phyloP scores from a whole-genome alignment of 2,113 vertebrate species.

The Mustela lutreola region DNA sequence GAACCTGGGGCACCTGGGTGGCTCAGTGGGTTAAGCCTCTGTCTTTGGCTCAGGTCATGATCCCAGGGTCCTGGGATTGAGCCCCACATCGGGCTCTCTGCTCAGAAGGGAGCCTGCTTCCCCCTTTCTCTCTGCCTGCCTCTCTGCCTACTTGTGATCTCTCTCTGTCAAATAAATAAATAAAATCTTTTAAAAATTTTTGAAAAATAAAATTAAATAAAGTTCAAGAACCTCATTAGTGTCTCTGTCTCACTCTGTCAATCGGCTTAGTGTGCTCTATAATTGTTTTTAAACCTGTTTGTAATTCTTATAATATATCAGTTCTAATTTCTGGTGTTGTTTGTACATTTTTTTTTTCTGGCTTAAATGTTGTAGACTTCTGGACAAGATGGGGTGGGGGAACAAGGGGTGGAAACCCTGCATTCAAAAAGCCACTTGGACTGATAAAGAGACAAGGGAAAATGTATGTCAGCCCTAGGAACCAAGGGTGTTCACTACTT shows the following conservation, averaged over 20 bases:
- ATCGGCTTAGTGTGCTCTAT: accelerated
- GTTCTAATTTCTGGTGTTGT: neutral
- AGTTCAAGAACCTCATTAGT: accelerated
- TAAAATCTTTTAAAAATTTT: too few relatives aligned
- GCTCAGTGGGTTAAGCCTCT: too few relatives aligned
- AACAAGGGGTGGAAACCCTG: neutral
- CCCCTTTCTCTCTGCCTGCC: too few relatives aligned
- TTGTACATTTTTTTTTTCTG: neutral
- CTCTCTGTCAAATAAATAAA: too few relatives aligned
- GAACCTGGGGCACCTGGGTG: neutral
- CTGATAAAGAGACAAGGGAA: neutral
- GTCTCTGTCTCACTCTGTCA: accelerated
- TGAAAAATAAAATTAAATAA: neutral
- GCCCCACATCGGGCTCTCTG: too few relatives aligned
- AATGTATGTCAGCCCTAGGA: neutral
- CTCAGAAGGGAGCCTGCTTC: too few relatives aligned
- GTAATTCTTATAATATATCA: neutral
- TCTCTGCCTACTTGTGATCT: too few relatives aligned
- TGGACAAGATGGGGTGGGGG: neutral
- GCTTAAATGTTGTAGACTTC: neutral
- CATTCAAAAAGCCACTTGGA: neutral
- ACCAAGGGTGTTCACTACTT: neutral
- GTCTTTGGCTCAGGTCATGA: too few relatives aligned
- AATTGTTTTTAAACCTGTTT: neutral
- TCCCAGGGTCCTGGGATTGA: too few relatives aligned